A percentile compares a stretch with the other conserved stretches of the same genome.
phyloP scores from a whole-genome alignment of 2,113 vertebrate genomes.

The Prochilodus magdalenae region DNA sequence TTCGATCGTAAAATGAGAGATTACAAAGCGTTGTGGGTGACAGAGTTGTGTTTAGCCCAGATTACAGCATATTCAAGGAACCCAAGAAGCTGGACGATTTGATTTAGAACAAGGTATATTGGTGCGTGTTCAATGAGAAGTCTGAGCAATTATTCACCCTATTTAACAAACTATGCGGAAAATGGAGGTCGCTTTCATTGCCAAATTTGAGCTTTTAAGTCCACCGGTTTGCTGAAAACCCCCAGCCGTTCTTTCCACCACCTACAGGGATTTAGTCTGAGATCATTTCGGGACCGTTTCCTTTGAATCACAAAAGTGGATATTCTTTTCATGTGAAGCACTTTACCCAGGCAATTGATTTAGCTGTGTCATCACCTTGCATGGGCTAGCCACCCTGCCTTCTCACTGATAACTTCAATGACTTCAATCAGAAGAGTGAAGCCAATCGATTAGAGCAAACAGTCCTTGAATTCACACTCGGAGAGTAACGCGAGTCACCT shows the following conservation, averaged over 20 bases:
- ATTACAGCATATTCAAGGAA: neutral
- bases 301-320: conserved; percentile 45
- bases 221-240: neutral
- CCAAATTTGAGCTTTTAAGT: conserved; percentile 13
- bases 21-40: conserved; percentile 1
- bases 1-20: conserved; percentile 29
- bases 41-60: neutral
- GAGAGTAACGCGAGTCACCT: conserved; percentile 34
- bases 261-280: conserved; percentile 2
- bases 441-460: conserved; percentile 59
- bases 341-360: conserved; percentile 52
- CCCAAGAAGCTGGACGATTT: neutral
- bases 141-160: neutral
- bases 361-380: conserved; percentile 56
- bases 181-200: neutral
- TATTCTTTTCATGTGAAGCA: conserved; percentile 33
- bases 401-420: conserved; percentile 54
- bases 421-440: conserved; percentile 62
- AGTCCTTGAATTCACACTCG: conserved; percentile 58
- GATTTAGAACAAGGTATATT: neutral
- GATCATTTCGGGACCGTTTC: conserved; percentile 21
- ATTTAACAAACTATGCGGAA: neutral
- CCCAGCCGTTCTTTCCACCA: neutral
- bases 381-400: conserved; percentile 46
- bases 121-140: conserved; percentile 2